These are phyloP conservation scores for Pocillopora grandis DNA, from an alignment of 92 coral and sea anemone genomes.

Conservation along the genomic window DNA sequence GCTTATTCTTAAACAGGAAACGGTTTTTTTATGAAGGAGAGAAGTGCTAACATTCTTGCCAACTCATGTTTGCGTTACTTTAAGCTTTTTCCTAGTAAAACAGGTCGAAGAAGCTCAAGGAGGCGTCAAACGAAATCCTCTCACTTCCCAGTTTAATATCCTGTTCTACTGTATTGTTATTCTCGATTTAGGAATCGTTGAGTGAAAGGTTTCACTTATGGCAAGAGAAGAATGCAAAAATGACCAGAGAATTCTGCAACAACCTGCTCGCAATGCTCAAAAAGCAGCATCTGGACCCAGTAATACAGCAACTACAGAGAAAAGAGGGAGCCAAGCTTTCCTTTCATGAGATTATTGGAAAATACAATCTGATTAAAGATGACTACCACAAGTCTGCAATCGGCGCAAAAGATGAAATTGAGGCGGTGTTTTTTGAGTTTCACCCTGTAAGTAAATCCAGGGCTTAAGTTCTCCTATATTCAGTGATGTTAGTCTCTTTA, in stretches of 20 bases:
- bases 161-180: not conserved
- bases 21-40: no score
- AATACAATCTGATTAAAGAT: constrained; percentile 42
- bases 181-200: constrained; percentile 18
- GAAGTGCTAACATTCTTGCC: no score
- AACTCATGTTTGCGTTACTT: no score
- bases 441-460: constrained; percentile 52
- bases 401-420: constrained; percentile 60
- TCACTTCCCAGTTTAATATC: not conserved
- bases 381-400: constrained; percentile 41
- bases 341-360: constrained; percentile 44
- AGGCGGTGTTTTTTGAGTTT: constrained; percentile 58
- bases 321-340: constrained; percentile 50
- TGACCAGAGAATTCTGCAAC: constrained; percentile 56
- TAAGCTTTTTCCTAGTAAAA: no score
- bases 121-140: not conserved
- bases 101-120: not conserved
- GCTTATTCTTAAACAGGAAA: no score
- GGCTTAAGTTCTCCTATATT: not conserved
- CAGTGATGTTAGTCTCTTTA: no score
- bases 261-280: constrained; percentile 47
- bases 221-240: constrained; percentile 37
- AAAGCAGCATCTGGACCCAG: constrained; percentile 45
- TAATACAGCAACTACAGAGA: constrained; percentile 41
- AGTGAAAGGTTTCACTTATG: constrained; percentile 33